phyloP scores from a whole-genome alignment of 23 tunicate genomes.

The Trididemnum nubilum region DNA sequence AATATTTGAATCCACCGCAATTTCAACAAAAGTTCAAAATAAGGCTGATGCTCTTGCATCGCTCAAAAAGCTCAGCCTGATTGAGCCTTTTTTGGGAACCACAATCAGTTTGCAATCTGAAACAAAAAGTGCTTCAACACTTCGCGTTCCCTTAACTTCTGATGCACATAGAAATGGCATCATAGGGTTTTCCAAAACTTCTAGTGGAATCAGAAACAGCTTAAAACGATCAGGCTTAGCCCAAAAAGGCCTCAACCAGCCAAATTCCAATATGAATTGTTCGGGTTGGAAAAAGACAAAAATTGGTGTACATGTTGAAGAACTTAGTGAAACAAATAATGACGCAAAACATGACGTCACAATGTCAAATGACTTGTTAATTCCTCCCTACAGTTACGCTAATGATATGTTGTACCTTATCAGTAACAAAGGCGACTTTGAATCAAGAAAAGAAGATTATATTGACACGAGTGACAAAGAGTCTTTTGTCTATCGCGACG shows the following conservation, averaged over 20 bases:
- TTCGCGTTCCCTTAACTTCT: neutral
- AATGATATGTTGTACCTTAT: conserved; percentile 9
- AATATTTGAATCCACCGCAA: conserved; percentile 12
- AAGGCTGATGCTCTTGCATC: conserved; percentile 43
- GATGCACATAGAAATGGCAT: neutral
- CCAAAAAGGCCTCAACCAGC: neutral
- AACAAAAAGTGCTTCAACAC: neutral
- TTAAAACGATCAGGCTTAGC: neutral
- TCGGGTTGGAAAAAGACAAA: neutral
- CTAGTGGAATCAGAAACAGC: neutral
- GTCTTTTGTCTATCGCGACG: conserved; percentile 31
- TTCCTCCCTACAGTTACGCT: neutral
- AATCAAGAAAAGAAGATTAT: neutral
- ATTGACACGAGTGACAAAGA: conserved; percentile 32
- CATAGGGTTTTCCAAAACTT: neutral
- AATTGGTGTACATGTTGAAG: neutral
- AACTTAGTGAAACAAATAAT: neutral
- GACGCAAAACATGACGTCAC: neutral
- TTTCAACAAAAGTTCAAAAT: conserved; percentile 8
- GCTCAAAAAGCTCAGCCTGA: conserved; percentile 37
- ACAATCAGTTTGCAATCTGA: neutral
- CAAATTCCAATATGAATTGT: neutral
- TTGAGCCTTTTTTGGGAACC: conserved; percentile 52
- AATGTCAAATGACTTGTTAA: neutral
- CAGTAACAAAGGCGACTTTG: neutral